phyloP scores from a whole-genome alignment of 2,113 vertebrate species.

The Synchiropus splendidus region DNA sequence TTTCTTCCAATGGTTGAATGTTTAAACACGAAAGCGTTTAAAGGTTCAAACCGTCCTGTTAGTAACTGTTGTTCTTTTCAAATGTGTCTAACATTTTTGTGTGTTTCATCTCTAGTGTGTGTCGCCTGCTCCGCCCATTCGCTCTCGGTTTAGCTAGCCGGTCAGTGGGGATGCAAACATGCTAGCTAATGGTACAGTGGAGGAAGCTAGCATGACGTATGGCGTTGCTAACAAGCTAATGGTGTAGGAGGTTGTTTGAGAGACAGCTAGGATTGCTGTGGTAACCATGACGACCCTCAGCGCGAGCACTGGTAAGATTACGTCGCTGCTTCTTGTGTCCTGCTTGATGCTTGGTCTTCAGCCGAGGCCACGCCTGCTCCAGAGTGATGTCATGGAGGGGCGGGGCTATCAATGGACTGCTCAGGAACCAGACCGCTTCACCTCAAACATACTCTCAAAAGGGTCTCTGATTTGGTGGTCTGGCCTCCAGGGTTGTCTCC shows the following conservation, averaged over 20 bases:
- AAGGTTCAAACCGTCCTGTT: slow-evolving; percentile 46
- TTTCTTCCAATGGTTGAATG: slow-evolving; percentile 48
- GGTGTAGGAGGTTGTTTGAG: neutral
- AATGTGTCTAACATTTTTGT: slow-evolving; percentile 66
- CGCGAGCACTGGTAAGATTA: slow-evolving; percentile 51
- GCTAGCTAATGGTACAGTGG: too few relatives aligned
- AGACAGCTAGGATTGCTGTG: slow-evolving; percentile 25
- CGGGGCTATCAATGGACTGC: slow-evolving; percentile 26
- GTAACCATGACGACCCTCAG: slow-evolving; percentile 38
- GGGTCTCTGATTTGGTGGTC: too few relatives aligned
- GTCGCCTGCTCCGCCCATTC: slow-evolving; percentile 44
- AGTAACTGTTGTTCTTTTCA: slow-evolving; percentile 46
- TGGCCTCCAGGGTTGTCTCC: too few relatives aligned
- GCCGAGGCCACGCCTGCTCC: slow-evolving; percentile 24
- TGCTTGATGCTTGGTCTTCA: slow-evolving; percentile 38
- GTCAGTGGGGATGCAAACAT: too few relatives aligned
- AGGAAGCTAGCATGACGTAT: too few relatives aligned
- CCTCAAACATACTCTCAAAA: too few relatives aligned
- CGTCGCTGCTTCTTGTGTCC: slow-evolving; percentile 41
- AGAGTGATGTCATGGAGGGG: slow-evolving; percentile 4
- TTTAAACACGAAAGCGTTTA: slow-evolving; percentile 59
- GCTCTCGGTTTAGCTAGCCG: slow-evolving; percentile 1
- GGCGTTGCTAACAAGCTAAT: neutral
- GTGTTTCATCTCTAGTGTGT: slow-evolving; percentile 62
- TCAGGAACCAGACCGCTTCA: slow-evolving; percentile 20